phyloP scores from a whole-genome alignment of 2,797 vertebrate genomes.

The Microtus californicus region DNA sequence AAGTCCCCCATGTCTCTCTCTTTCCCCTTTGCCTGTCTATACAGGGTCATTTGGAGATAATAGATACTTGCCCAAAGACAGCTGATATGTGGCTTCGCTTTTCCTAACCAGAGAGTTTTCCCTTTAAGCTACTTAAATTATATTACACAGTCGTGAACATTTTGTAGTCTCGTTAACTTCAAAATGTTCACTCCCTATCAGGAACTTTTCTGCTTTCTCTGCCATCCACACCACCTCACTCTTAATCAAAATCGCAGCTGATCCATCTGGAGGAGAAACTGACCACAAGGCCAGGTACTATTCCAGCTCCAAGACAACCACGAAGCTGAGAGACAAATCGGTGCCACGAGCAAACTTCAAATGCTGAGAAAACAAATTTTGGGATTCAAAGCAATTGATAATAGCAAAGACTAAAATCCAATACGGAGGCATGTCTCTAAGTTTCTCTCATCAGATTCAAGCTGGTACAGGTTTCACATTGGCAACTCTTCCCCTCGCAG shows the following conservation, averaged over 20 bases:
- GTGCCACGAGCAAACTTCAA: neutral
- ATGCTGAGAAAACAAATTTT: neutral
- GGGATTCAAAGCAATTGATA: slow-evolving; percentile 18
- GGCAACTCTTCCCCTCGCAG: neutral
- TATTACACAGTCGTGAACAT: neutral
- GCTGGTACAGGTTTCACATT: slow-evolving; percentile 7
- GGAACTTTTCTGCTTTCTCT: neutral
- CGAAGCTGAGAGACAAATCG: slow-evolving; percentile 13
- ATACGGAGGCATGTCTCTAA: slow-evolving; percentile 10
- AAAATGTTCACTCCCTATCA: neutral
- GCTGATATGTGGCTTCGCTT: neutral
- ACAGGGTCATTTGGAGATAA: neutral
- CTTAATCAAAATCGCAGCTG: neutral
- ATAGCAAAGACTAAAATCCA: slow-evolving; percentile 52
- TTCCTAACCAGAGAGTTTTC: neutral
- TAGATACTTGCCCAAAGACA: neutral
- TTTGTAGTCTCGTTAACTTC: slow-evolving; percentile 46
- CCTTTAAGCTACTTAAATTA: neutral
- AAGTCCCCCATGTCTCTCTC: neutral
- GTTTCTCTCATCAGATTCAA: neutral
- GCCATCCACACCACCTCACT: neutral
- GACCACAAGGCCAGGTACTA: neutral
- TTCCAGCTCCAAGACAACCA: neutral
- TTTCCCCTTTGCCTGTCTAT: neutral
- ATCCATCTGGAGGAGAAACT: slow-evolving; percentile 19